Percentiles rank a stretch among this genome's conserved stretches.
Conservation (phyloP, 2,113 vertebrate genomes). For the Ursus arctos region DNA sequence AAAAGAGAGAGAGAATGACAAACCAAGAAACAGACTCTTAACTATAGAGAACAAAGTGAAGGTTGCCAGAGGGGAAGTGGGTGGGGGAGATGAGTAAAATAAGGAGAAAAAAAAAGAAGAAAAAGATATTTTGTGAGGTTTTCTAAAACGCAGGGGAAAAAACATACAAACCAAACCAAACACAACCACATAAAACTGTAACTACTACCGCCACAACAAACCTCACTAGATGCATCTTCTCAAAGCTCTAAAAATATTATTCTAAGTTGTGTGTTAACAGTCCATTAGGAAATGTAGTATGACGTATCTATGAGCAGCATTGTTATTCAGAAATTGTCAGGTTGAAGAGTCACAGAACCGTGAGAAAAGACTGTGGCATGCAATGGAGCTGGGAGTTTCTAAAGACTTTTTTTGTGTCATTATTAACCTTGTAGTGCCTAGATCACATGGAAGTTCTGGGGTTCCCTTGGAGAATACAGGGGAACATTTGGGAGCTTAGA, state of each 20-base stretch:
- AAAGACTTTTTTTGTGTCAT: background rate
- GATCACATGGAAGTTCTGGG: too few species aligned
- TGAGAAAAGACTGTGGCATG: rapidly evolving
- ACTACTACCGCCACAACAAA: background rate
- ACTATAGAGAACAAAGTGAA: background rate
- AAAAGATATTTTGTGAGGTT: background rate
- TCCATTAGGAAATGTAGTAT: background rate
- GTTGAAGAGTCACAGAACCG: background rate
- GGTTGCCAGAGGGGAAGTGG: background rate
- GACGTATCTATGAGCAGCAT: background rate
- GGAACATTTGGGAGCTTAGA: background rate
- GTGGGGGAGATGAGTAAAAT: background rate
- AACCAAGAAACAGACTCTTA: background rate
- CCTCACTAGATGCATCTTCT: background rate
- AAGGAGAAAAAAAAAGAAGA: background rate
- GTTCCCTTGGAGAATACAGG: background rate
- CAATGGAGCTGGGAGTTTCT: background rate
- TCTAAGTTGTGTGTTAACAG: too few species aligned
- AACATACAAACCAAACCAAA: background rate
- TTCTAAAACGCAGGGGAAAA: background rate
- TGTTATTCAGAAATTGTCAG: background rate
- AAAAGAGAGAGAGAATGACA: background rate
- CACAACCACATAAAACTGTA: background rate
- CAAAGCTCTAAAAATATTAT: background rate
- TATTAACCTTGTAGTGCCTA: background rate